Conservation (phyloP, 2,113 vertebrate species). For the Phycodurus eques region DNA sequence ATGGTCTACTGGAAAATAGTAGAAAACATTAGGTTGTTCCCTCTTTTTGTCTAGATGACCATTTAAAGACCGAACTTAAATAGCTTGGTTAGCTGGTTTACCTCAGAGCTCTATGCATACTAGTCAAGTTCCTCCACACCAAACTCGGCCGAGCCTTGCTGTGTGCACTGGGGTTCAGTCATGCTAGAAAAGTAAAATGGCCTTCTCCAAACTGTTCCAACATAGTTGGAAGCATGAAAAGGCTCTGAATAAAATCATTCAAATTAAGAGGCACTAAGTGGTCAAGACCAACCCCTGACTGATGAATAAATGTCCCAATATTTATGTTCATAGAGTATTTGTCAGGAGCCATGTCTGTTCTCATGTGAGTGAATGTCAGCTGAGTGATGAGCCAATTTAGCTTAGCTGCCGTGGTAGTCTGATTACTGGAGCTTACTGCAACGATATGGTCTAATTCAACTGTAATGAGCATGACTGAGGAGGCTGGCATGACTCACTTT, state of each 20-base stretch:
- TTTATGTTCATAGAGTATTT: background rate
- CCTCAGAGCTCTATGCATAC: too few relatives aligned
- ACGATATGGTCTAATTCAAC: conserved; percentile 55
- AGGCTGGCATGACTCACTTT: conserved; percentile 54
- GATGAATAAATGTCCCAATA: background rate
- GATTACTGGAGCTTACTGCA: conserved; percentile 57
- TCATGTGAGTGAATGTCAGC: conserved; percentile 35
- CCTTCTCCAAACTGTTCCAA: background rate
- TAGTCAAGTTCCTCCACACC: too few relatives aligned
- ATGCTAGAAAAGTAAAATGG: background rate
- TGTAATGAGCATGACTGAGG: conserved; percentile 54
- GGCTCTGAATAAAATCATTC: background rate
- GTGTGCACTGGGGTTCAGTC: background rate
- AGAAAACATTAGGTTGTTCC: background rate
- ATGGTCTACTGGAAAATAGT: background rate
- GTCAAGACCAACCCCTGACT: background rate
- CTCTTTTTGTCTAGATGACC: background rate
- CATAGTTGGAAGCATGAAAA: too few relatives aligned
- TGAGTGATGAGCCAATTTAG: conserved; percentile 67
- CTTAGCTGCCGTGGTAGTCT: conserved; percentile 49
- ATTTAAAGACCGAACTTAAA: background rate
- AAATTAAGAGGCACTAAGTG: background rate
- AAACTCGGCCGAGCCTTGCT: too few relatives aligned
- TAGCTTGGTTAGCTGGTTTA: too few relatives aligned
- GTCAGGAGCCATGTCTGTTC: conserved; percentile 40